Percentiles rank a stretch among this genome's conserved stretches.
Evolutionary conservation across 2,797 vertebrate species (phyloP).

Genomic region (Phrynocephalus forsythii): DNA sequence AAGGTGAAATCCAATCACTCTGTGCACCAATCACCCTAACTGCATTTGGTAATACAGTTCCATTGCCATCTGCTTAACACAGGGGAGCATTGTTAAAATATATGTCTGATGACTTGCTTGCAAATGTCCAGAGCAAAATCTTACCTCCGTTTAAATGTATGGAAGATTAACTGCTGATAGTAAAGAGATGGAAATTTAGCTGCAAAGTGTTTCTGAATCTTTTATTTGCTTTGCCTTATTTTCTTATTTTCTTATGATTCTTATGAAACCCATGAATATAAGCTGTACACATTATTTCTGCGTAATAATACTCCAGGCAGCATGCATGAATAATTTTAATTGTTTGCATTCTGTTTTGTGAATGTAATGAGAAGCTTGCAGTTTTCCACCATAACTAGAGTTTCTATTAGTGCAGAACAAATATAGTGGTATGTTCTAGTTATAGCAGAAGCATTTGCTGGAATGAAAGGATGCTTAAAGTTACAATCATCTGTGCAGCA

Average conservation of each 20-base stretch:
- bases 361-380: constrained; percentile 16
- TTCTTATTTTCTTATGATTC: constrained; percentile 42
- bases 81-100: not conserved
- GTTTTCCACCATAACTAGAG: constrained; percentile 40
- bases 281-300: constrained; percentile 28
- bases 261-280: constrained; percentile 13
- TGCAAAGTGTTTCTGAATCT: constrained; percentile 54
- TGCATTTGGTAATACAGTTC: not conserved
- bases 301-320: constrained; percentile 5
- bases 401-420: constrained; percentile 35
- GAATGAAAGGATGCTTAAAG: not conserved
- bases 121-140: not conserved
- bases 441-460: constrained; percentile 17
- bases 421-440: constrained; percentile 39
- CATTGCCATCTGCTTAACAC: not conserved
- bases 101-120: not conserved
- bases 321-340: constrained; percentile 28
- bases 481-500: not conserved
- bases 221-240: constrained; percentile 53
- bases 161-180: not conserved
- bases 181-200: constrained; percentile 4
- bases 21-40: not conserved
- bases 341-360: constrained; percentile 30
- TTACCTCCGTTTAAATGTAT: not conserved
- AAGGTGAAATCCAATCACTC: constrained; percentile 47